Evolutionary conservation across 2,797 vertebrate species (phyloP), one percentile per base, ranked within the genome.

Genomic region (Falco peregrinus): DNA sequence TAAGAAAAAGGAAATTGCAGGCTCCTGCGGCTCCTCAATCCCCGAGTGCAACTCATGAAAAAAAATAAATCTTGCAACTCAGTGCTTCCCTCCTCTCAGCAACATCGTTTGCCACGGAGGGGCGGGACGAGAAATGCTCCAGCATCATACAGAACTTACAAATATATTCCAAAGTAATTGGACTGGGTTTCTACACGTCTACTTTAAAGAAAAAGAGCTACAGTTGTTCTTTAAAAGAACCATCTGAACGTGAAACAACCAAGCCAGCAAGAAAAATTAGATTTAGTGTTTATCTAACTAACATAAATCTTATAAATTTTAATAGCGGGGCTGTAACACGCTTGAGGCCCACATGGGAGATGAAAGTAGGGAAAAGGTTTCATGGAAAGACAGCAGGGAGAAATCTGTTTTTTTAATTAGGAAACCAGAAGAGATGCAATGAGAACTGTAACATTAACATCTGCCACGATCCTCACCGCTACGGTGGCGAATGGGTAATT

Each of bases 291-390:
- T 95, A 92, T 92, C 88, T 96, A 96, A 63, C 54, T 81, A 78
- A 83, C 83, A 94, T 59, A 94, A 95, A 93, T 91, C 89, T 91
- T 93, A 51, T 7, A 87, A 80, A 89, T 94, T 94, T 94, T 94
- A 93, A 96, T 65, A 91, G 92, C 43, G 57, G 92, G 89, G 89
- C 74, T 94, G 43, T 69, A 96, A 92, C 53, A 84, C 20, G 24
- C 91, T 95, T 89, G 94, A 96, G 92, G 87, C 78, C 91, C 94
- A 89, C 85, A 85, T 59, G 88, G 92, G 95, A 97, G 87, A 95
- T 84, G 56, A 90, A 97, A 95, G 86, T 85, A 97, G 95, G 93
- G 91, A 95, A 94, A 97, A 96, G 86, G 79, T 96, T 97, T 95
- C 68, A 79, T 60, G 94, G 83, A 93, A 93, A 96, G 56, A 69